Base-by-base conservation (phyloP, 2,888 invertebrate genomes). In the Phaonia tiefii region DNA sequence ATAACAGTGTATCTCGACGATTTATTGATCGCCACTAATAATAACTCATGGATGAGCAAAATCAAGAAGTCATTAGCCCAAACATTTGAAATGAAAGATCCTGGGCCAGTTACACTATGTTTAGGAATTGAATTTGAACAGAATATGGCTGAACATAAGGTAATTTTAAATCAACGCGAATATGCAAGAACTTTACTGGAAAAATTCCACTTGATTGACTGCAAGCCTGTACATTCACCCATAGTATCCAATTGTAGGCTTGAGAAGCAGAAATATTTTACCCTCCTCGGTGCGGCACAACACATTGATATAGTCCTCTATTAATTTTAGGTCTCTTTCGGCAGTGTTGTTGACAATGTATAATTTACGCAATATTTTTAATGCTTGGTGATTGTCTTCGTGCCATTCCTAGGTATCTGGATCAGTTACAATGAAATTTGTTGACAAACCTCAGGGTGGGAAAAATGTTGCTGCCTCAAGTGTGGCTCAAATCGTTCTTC, bases 1-100 rank as follows among this genome's bases (percentile, higher is more conserved):
- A 25, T 82, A 11, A 69, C 82, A 1, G 75, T 83, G 15, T 83
- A 84, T 26, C 80, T 83, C 3, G 80, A 81, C 37, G 83, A 82
- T 65, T 54, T 78, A 76, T 81, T 4, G 70, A 78, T 51, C 81
- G 82, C 15, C 22, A 74, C 15, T 56, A 15, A 2, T n/a, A n/a
- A n/a, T n/a, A n/a, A n/a, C n/a, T 8, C 8, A 10, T 58, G 31
- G 63, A 22, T 82, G 10, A n/a, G 58, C 1, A 54, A 76, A 22
- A 31, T 80, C n/a, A 49, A 49, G 49, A 15, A 15, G 15, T 49
- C 49, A 7, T 46, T 79, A 7, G 71, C 74, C 0, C 63, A 58
- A 5, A 10, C 67, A 8, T 82, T 78, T 20, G 74, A 82, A 54
- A 82, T 80, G 79, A 83, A 83, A 31, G 79, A 84, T 60, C 60